Base-by-base conservation (phyloP, 2,797 vertebrate species). In the Spea hammondii region DNA sequence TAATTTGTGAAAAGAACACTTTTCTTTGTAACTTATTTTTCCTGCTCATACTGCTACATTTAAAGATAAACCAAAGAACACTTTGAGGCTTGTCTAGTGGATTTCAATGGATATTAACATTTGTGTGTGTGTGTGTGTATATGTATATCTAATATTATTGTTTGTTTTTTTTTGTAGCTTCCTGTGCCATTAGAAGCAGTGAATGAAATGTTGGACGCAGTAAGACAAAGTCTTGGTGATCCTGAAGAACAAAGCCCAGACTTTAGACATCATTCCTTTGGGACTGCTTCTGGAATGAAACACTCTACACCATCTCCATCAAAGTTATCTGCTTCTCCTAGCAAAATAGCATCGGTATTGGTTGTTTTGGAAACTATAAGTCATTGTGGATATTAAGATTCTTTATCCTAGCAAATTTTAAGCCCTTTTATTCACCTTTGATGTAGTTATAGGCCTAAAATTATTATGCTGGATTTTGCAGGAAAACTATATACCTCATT, bases 111-210 rank as follows among this genome's bases (percentile, higher is more conserved):
- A 32, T 32, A 32, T 32, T 32, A 32, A 32, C 32, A 32, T 32
- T 32, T 3, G 32, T 32, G 2, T 3, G 32, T 32, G 32, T 32
- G 2, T 32, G 17, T 17, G 17, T n/a, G 17, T 17, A 17, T 17
- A 17, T 17, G 17, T 17, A 17, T 17, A 17, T 17, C 14, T 6
- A 4, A 14, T 17, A 12, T 44, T 48, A 4, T 14, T 47, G 2
- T 60, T 74, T 11, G 11, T 51, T 68, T 69, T 81, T 81, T 80
- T 8, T 32, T 85, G 79, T 80, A 96, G 98, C 87, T 99, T 75
- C 95, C 97, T 0, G 95, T 98, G 71, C 92, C 96, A 14, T 84
- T 98, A 88, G 97, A 97, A 83, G 94, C 95, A 69, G 91, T 99
- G 71, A 88, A 94, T 79, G 96, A 99, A 78, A 92, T 96, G 85